Evolutionary conservation across 2,888 invertebrate genomes (phyloP), one percentile per base, ranked within the genome.

Genomic region (Leistus spinibarbis): DNA sequence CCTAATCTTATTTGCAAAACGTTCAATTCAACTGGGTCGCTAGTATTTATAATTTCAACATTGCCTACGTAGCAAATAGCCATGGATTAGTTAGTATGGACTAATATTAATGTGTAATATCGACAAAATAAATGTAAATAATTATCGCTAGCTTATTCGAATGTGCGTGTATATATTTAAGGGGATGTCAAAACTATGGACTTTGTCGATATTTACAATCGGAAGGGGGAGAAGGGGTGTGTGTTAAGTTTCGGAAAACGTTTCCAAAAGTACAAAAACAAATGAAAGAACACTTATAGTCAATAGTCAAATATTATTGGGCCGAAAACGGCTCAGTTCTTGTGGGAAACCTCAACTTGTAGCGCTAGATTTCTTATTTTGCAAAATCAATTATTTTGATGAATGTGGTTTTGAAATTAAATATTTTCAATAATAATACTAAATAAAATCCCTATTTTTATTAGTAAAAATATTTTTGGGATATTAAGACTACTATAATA

Each of bases 381-480:
- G 40, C 40, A 40, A 13, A 40, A 40, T n/a, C 40, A 40, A 40
- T 40, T 7, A 40, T 40, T 40, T 40, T 40, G 40, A 40, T 40
- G 13, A 40, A 40, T 40, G 40, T 40, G 40, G 56, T 73, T 65
- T 64, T 64, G 68, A 75, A 63, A 69, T 75, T 75, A 16, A 63
- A 57, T 63, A 69, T 73, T 73, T 73, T 73, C 40, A 40, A 40
- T 40, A 40, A 40, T 40, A 40, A 40, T 40, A 69, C 68, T 69
- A 75, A 63, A 79, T 77, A 76, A 81, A 82, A 82, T 82, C 82
- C 82, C 82, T 84, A 83, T 84, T 84, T 84, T 84, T 82, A 79
- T 79, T 64, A 75, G 75, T 80, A 77, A 80, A 80, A 79, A 82
- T 83, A 83, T 83, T 83, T 83, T 83, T 82, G 83, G 83, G 83